These are phyloP conservation scores for Cyprinella venusta DNA, from an alignment of 2,797 vertebrate genomes.

Conservation along the genomic window DNA sequence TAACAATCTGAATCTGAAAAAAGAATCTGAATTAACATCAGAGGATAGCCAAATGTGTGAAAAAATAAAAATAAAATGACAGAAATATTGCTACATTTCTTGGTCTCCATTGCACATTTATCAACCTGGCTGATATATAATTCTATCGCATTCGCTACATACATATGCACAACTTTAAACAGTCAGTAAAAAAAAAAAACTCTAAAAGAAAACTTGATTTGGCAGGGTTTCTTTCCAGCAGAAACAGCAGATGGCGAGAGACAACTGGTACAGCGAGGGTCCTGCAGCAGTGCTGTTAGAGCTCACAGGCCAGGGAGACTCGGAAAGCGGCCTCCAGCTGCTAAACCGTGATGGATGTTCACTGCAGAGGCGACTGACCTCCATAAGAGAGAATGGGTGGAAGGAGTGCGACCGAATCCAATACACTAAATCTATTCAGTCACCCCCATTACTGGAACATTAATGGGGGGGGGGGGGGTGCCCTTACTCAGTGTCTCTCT, in stretches of 20 bases:
- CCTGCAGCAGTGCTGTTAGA: slow-evolving; percentile 69
- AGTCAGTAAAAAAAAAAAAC: not conserved
- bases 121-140: not conserved
- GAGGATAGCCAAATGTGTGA: not conserved
- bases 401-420: slow-evolving; percentile 44
- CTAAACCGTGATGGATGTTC: slow-evolving; percentile 78
- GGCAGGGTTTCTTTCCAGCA: slow-evolving; percentile 28
- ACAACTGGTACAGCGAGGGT: slow-evolving; percentile 61
- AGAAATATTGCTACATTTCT: not conserved
- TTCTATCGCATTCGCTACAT: not conserved
- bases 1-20: not conserved
- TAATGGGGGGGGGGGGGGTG: slow-evolving; percentile 15
- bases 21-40: not conserved
- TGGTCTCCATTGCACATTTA: not conserved
- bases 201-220: slow-evolving; percentile 49
- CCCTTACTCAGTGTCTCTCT: slow-evolving; percentile 16
- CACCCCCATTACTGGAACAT: slow-evolving; percentile 55
- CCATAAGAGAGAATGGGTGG: slow-evolving; percentile 64
- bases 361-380: slow-evolving; percentile 78
- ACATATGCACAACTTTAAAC: not conserved
- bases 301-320: slow-evolving; percentile 67
- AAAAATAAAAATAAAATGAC: too few species aligned
- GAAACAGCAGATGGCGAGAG: slow-evolving; percentile 74
- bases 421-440: slow-evolving; percentile 55
- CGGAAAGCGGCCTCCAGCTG: slow-evolving; percentile 74